A percentile compares a stretch with the other conserved stretches of the same genome.
Conservation (phyloP, 2,113 vertebrate species). For the Amphiprion percula region DNA sequence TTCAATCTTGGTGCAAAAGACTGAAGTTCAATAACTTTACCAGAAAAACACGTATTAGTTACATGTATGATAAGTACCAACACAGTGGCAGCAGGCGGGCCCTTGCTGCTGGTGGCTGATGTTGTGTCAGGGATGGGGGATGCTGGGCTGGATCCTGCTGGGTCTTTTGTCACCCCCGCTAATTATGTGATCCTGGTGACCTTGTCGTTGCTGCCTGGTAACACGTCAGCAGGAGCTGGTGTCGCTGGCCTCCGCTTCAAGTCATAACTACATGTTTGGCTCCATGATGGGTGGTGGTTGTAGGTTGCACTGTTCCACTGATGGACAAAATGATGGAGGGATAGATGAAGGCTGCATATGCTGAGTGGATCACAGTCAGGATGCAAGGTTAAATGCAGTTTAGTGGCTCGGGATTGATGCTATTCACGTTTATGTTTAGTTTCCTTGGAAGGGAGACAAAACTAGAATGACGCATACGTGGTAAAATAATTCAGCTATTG, state of each 20-base stretch:
- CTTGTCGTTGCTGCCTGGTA: slow-evolving; percentile 66
- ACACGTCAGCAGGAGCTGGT: slow-evolving; percentile 68
- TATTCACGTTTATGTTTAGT: slow-evolving; percentile 34
- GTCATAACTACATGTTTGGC: slow-evolving; percentile 60
- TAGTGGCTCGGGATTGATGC: slow-evolving; percentile 6
- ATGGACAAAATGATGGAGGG: slow-evolving; percentile 42
- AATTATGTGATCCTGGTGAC: slow-evolving; percentile 81
- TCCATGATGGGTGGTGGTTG: slow-evolving; percentile 7
- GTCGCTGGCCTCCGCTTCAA: slow-evolving; percentile 55
- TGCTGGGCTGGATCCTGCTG: slow-evolving; percentile 66
- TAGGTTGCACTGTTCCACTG: not conserved
- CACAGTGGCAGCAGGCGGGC: slow-evolving; percentile 37
- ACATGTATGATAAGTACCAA: not conserved
- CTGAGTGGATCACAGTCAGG: slow-evolving; percentile 4
- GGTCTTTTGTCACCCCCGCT: slow-evolving; percentile 79
- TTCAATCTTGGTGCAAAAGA: slow-evolving; percentile 4
- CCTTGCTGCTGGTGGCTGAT: slow-evolving; percentile 61
- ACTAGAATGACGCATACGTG: slow-evolving; percentile 10
- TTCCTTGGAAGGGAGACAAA: slow-evolving; percentile 13
- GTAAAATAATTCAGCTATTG: slow-evolving; percentile 23
- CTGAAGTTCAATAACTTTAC: not conserved
- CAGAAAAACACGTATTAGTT: not conserved
- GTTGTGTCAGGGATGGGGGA: slow-evolving; percentile 58
- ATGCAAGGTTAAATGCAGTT: slow-evolving; percentile 32
- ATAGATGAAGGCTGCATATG: slow-evolving; percentile 1